Conservation (phyloP, 2,888 invertebrate genomes). For the Drosophila silvestris region DNA sequence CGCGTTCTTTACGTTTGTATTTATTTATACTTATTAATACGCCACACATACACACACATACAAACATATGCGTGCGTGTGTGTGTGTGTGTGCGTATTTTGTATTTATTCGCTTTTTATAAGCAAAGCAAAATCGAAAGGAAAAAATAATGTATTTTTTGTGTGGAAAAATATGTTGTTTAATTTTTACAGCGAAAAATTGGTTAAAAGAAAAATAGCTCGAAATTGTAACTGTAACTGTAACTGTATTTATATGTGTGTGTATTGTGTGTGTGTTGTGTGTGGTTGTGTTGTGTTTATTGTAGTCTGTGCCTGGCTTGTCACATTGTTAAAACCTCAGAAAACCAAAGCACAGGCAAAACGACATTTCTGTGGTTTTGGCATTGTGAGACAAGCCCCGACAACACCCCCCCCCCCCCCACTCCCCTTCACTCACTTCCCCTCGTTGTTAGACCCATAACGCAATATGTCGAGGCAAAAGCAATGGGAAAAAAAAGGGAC, state of each 20-base stretch:
- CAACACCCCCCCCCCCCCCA: neutral
- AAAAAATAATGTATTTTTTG: slow-evolving; percentile 35
- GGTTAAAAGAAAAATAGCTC: slow-evolving; percentile 33
- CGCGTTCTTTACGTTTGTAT: slow-evolving; percentile 55
- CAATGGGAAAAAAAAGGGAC: slow-evolving; percentile 33
- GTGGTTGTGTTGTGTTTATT: slow-evolving; percentile 7
- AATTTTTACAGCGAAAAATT: slow-evolving; percentile 50
- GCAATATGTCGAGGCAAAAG: slow-evolving; percentile 44
- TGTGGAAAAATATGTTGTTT: slow-evolving; percentile 60
- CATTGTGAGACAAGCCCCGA: slow-evolving; percentile 3
- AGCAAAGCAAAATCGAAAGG: slow-evolving; percentile 40
- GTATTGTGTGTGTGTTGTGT: slow-evolving; percentile 17
- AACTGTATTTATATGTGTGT: slow-evolving; percentile 3
- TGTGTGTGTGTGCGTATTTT: slow-evolving; percentile 23
- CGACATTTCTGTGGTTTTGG: slow-evolving; percentile 51
- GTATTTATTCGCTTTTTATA: slow-evolving; percentile 67
- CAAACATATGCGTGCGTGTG: slow-evolving; percentile 11
- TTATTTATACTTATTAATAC: slow-evolving; percentile 73
- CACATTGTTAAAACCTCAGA: slow-evolving; percentile 53
- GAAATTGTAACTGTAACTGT: slow-evolving; percentile 28
- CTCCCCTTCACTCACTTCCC: neutral
- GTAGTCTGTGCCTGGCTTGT: slow-evolving; percentile 36
- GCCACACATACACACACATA: slow-evolving; percentile 44
- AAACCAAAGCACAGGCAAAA: slow-evolving; percentile 43
- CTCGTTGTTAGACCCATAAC: slow-evolving; percentile 7